Percentiles rank a stretch among this genome's conserved stretches.
phyloP scores from a whole-genome alignment of 2,888 invertebrate species.

The Morpho deidamia region DNA sequence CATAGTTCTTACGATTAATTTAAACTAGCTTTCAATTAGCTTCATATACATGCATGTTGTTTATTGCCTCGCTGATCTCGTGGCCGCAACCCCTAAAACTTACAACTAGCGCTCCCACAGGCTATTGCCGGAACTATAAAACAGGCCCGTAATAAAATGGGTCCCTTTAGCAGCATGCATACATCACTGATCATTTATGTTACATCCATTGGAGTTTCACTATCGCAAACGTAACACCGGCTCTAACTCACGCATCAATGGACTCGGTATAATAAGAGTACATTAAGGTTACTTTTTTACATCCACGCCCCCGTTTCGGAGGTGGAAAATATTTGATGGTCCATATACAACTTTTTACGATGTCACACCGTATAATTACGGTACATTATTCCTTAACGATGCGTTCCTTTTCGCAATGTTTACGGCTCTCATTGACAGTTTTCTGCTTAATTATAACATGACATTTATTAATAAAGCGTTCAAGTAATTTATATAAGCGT shows the following conservation, averaged over 20 bases:
- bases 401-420: not conserved
- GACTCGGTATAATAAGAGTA: slow-evolving; percentile 13
- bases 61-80: slow-evolving; percentile 22
- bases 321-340: slow-evolving; percentile 65
- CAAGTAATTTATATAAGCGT: too few relatives aligned
- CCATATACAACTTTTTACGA: slow-evolving; percentile 49
- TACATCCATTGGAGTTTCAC: slow-evolving; percentile 25
- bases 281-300: slow-evolving; percentile 28
- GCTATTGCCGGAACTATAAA: slow-evolving; percentile 65
- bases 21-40: too few relatives aligned
- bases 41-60: too few relatives aligned
- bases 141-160: slow-evolving; percentile 58
- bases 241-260: slow-evolving; percentile 23
- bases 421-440: too few relatives aligned
- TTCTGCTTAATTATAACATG: too few relatives aligned
- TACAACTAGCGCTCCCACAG: slow-evolving; percentile 56
- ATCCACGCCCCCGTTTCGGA: slow-evolving; percentile 28
- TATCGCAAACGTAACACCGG: slow-evolving; percentile 9
- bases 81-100: slow-evolving; percentile 57
- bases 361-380: slow-evolving; percentile 51
- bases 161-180: slow-evolving; percentile 58
- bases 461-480: too few relatives aligned
- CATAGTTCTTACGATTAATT: too few relatives aligned
- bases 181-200: slow-evolving; percentile 61
- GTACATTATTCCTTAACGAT: slow-evolving; percentile 42